These are phyloP conservation scores for Leptopilina syphax DNA, from an alignment of 2,888 invertebrate species.

Conservation along the genomic window DNA sequence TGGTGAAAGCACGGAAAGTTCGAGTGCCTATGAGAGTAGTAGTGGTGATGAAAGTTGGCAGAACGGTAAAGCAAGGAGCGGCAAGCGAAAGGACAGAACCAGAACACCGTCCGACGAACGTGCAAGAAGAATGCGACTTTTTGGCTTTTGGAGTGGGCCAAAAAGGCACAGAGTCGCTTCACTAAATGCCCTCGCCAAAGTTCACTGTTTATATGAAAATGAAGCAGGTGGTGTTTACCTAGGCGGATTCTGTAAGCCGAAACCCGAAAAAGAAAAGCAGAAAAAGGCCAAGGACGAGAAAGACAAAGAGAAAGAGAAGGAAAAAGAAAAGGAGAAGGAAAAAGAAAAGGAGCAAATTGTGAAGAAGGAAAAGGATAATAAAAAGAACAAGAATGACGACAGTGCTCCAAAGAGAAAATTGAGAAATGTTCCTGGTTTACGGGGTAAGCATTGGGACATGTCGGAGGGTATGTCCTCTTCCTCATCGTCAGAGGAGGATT, in stretches of 20 bases:
- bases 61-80: slow-evolving; percentile 78
- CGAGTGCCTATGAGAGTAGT: slow-evolving; percentile 57
- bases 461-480: slow-evolving; percentile 81
- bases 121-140: slow-evolving; percentile 79
- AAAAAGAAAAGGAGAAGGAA: slow-evolving; percentile 67
- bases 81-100: slow-evolving; percentile 67
- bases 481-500: slow-evolving; percentile 68
- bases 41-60: slow-evolving; percentile 76
- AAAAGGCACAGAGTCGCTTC: slow-evolving; percentile 93
- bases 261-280: slow-evolving; percentile 73
- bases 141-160: slow-evolving; percentile 86
- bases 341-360: slow-evolving; percentile 70
- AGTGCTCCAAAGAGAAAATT: slow-evolving; percentile 80
- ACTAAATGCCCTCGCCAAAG: slow-evolving; percentile 92
- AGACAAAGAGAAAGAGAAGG: slow-evolving; percentile 54
- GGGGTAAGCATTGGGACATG: slow-evolving; percentile 92
- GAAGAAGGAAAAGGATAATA: slow-evolving; percentile 59
- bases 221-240: slow-evolving; percentile 86
- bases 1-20: slow-evolving; percentile 54
- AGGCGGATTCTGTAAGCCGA: slow-evolving; percentile 79
- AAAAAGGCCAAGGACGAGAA: slow-evolving; percentile 61
- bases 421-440: slow-evolving; percentile 85
- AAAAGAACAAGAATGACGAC: slow-evolving; percentile 62
- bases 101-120: slow-evolving; percentile 70
- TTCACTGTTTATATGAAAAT: slow-evolving; percentile 93